Conservation (phyloP, 1,140 invertebrate genomes). For the Diorhabda sublineata region DNA sequence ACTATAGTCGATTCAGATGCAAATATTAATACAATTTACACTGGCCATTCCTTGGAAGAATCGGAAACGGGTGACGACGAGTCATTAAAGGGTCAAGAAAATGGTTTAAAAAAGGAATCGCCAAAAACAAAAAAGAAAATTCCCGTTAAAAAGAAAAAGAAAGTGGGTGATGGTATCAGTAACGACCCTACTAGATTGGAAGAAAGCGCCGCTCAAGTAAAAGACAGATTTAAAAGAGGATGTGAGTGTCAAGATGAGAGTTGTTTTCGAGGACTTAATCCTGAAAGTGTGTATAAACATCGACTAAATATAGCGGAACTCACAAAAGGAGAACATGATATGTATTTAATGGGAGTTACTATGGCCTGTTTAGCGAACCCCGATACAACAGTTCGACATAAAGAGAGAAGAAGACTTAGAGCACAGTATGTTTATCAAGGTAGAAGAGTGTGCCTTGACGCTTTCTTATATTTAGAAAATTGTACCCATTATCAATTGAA, state of each 20-base stretch:
- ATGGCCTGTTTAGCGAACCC: constrained; percentile 75
- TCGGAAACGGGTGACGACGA: constrained; percentile 26
- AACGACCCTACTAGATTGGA: constrained; percentile 54
- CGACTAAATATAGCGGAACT: constrained; percentile 73
- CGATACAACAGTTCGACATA: constrained; percentile 65
- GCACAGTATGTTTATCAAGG: constrained; percentile 74
- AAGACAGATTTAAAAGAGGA: constrained; percentile 63
- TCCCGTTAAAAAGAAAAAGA: constrained; percentile 52
- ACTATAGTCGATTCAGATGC: constrained; percentile 53
- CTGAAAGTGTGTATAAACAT: constrained; percentile 70
- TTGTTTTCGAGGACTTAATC: constrained; percentile 67
- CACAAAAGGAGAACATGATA: constrained; percentile 55
- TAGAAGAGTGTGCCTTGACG: constrained; percentile 70
- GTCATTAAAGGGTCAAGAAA: constrained; percentile 24
- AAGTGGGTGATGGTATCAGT: constrained; percentile 30
- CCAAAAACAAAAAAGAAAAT: constrained; percentile 40
- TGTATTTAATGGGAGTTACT: constrained; percentile 76
- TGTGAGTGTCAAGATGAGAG: constrained; percentile 73
- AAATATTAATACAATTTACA: constrained; percentile 40
- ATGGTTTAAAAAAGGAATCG: constrained; percentile 33
- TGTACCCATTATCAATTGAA: constrained; percentile 77
- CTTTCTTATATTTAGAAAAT: constrained; percentile 75
- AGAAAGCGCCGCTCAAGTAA: constrained; percentile 59
- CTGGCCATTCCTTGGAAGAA: constrained; percentile 29
- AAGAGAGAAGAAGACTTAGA: constrained; percentile 65